Evolutionary conservation across 2,113 vertebrate genomes (phyloP), one percentile per base, ranked within the genome.

Genomic region (Lepisosteus osseus): DNA sequence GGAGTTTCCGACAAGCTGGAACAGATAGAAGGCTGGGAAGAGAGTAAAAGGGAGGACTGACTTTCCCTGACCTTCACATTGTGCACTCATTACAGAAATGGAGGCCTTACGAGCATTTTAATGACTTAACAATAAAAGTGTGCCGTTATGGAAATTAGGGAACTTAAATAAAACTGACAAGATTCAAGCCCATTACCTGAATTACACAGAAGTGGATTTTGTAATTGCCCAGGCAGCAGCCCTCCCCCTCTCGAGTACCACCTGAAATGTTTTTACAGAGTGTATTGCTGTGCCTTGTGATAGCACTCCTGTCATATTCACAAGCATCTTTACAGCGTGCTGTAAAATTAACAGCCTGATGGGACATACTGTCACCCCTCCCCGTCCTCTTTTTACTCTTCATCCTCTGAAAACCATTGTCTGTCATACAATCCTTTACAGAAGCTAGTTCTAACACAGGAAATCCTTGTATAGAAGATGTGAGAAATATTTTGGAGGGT

Each of bases 61-160:
- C 44, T 68, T 68, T 42, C 59, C 40, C 63, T 45, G 65, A 67
- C 72, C 72, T 74, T 74, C 55, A 64, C 56, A 43, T 12, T 59
- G 71, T 14, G 43, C 42, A 6, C 42, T 72, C 64, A 67, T 72
- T 55, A 67, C 54, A 51, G 43, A 59, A 61, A 14, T 57, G 42
- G 55, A 67, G 44, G 65, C 40, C 42, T 74, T 74, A 68, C 61
- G 45, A 68, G 55, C 66, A 62, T 14, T 68, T 74, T 74, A 74
- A 74, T 68, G 72, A 62, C 65, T 68, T 54, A 44, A 67, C 66
- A 69, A 68, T 63, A 41, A 68, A 73, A 73, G 66, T 59, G 29
- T 6, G 41, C 17, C 55, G 61, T 57, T 68, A 65, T 73, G 65
- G 65, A 68, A 73, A 73, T 61, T 61, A 62, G 65, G 13, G 13